Evolutionary conservation across 2,797 vertebrate species (phyloP), one percentile per base, ranked within the genome.

Genomic region (Lagocephalus sceleratus): DNA sequence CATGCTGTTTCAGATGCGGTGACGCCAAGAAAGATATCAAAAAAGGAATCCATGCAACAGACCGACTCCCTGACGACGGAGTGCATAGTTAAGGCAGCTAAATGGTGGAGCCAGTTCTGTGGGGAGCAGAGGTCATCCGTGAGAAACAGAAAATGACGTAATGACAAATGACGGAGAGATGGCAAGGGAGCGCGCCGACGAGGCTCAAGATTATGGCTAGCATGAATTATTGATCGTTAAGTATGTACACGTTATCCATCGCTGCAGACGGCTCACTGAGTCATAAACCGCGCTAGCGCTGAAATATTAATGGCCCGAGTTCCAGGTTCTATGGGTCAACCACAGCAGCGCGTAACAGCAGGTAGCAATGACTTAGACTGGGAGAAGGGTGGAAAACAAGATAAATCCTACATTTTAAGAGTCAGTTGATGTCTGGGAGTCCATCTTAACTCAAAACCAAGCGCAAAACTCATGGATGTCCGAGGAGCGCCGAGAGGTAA

Each of bases 141-240:
- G 29, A 26, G 25, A 10, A 38, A 17, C 7, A 19, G 12, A 46
- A 12, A 1, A 26, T 1, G 26, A 43, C 7, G 38, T 6, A 11
- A 17, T n/a, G 15, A 58, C 15, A 51, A 20, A 6, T 11, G 41
- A 62, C 3, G 41, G 42, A 51, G 43, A n/a, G 43, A 25, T 21
- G 47, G 19, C 57, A 9, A 59, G 5, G 51, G 43, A 68, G 66
- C 73, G 75, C 65, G 70, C 45, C 3, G 57, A 66, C 35, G 1
- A 72, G 68, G 68, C 42, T 50, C 25, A 2, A 63, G 68, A 45
- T 55, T 60, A 74, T 38, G 26, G 46, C 22, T 16, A n/a, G 53
- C 48, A 71, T 78, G 47, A 71, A 81, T 75, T 59, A 77, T 80
- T 78, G 73, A 85, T 70, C 23, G 62, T 56, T 59, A 60, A 47